Percentiles rank a stretch among this genome's conserved stretches.
phyloP scores from a whole-genome alignment of 2,888 invertebrate species.

The Perizoma flavofasciatum region DNA sequence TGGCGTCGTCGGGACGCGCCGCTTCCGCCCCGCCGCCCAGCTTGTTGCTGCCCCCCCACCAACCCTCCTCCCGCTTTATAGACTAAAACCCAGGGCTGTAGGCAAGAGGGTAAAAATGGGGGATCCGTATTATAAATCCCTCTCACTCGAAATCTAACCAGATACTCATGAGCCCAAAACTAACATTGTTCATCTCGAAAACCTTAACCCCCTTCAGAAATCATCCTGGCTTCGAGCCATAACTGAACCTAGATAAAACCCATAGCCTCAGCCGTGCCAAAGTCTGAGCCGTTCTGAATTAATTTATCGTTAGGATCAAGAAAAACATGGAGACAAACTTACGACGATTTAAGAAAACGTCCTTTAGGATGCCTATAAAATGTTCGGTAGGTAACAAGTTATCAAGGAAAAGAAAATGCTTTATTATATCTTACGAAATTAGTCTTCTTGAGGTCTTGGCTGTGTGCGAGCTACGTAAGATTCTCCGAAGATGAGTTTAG shows the following conservation, averaged over 20 bases:
- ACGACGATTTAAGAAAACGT: constrained; percentile 12
- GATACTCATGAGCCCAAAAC: constrained; percentile 3
- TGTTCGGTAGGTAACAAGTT: constrained; percentile 6
- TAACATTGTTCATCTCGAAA: not conserved
- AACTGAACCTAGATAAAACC: constrained; percentile 35
- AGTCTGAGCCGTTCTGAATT: constrained; percentile 35
- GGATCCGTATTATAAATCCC: constrained; percentile 34
- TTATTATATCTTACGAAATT: not conserved
- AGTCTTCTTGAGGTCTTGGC: not conserved
- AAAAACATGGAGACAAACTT: constrained; percentile 19
- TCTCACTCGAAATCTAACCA: constrained; percentile 6
- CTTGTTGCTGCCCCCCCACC: constrained; percentile 59
- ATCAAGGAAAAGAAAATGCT: constrained; percentile 7
- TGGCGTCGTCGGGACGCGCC: constrained; percentile 74
- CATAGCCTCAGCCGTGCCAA: constrained; percentile 30
- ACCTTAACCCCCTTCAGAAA: not conserved
- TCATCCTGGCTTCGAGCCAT: constrained; percentile 15
- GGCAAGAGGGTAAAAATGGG: constrained; percentile 27
- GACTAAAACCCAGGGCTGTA: constrained; percentile 26
- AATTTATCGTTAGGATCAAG: constrained; percentile 32
- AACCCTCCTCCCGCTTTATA: constrained; percentile 29
- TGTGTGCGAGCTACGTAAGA: constrained; percentile 2
- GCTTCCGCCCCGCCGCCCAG: constrained; percentile 58
- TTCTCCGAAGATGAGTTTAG: constrained; percentile 20
- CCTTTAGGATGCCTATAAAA: constrained; percentile 7